Base-by-base conservation (phyloP, 2,888 invertebrate genomes). In the Apodemia zela region DNA sequence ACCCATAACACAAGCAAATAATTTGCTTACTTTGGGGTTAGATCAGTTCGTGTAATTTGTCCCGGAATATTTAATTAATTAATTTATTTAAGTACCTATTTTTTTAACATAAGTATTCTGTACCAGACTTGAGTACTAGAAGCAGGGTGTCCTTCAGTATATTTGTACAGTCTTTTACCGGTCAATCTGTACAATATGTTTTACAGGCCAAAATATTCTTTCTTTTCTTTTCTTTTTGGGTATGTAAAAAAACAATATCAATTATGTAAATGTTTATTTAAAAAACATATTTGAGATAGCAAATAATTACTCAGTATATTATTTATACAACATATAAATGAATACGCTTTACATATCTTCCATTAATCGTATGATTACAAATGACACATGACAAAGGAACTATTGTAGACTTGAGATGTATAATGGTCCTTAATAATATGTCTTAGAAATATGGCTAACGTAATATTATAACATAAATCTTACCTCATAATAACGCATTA, bases 351-450 rank as follows among this genome's bases (percentile, higher is more conserved):
- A 79, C 76, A 80, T 79, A 74, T 82, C 75, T 78, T 81, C 81
- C 79, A 81, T 84, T 82, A 87, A 78, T 81, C 79, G 80, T 87
- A 87, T 80, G 85, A 84, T 84, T 85, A 87, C 75, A 87, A 83
- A 92, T 91, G 91, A 92, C 92, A 92, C 92, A 89, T 89, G 82
- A 87, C 80, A 89, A 87, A 92, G 92, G 92, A 92, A 92, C 92
- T 90, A 87, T 92, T 88, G 91, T 83, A 82, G 82, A 89, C 84
- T 87, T 85, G 87, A 88, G 85, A 87, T 87, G 86, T 81, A 79
- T 80, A 70, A 79, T 80, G 81, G 80, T 73, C 71, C 79, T 79
- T 78, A 81, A 80, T 70, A 75, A 77, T 77, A 81, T 78, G 80
- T 78, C 75, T 81, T 80, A 87, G 81, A 80, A 81, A 82, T 83